A percentile compares a stretch with the other conserved stretches of the same genome.
These are phyloP conservation scores for Halotydeus destructor DNA, from an alignment of 1,140 invertebrate genomes.

Conservation along the genomic window DNA sequence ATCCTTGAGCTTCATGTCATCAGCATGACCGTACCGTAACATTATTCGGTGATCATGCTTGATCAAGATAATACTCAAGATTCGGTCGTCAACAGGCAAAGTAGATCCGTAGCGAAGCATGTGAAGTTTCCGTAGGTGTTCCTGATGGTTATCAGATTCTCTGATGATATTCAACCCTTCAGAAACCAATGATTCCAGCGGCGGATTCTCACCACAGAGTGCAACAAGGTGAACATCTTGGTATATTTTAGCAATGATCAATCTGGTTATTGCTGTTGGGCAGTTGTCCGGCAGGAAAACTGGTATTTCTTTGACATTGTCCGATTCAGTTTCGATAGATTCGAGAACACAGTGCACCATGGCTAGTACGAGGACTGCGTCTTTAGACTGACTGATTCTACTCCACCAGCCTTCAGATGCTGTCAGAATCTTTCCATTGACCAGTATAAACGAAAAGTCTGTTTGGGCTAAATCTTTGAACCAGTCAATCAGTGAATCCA, in stretches of 20 bases:
- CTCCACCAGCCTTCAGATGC: constrained; percentile 12
- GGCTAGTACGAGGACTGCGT: constrained; percentile 2
- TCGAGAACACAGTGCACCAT: constrained; percentile 7
- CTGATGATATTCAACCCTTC: too few species aligned
- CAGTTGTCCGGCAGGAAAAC: constrained; percentile 10
- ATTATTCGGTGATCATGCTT: too few species aligned
- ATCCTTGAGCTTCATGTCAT: too few species aligned
- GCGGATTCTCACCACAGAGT: constrained; percentile 8
- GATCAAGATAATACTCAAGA: too few species aligned
- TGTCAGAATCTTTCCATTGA: constrained; percentile 3
- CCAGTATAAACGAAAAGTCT: constrained; percentile 4
- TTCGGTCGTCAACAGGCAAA: too few species aligned
- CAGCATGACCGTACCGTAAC: too few species aligned
- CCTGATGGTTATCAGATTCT: constrained; percentile 4
- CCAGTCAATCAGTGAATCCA: background rate
- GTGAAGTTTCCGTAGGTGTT: constrained; percentile 5
- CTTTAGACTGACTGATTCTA: background rate
- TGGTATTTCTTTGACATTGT: constrained; percentile 2
- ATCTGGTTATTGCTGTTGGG: background rate
- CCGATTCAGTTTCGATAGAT: background rate
- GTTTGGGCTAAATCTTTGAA: constrained; percentile 6
- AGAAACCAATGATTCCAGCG: constrained; percentile 1
- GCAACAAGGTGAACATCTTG: constrained; percentile 5
- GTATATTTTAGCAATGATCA: constrained; percentile 1
- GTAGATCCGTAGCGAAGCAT: too few species aligned